Percentiles rank a stretch among this genome's conserved stretches.
Conservation (phyloP, 2,888 invertebrate genomes). For the Lasioglossum oenotherae region DNA sequence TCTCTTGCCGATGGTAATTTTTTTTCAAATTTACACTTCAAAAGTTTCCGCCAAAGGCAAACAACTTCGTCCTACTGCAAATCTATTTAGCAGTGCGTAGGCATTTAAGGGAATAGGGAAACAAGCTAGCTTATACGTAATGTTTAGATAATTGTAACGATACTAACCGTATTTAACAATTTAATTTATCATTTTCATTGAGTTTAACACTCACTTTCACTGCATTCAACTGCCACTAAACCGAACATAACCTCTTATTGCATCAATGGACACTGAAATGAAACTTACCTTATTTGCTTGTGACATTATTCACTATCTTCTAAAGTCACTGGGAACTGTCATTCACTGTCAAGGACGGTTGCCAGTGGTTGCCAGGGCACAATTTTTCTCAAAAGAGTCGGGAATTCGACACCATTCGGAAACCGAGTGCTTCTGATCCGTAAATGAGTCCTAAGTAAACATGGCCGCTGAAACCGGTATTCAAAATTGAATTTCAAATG, state of each 20-base stretch:
- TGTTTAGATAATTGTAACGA: background rate
- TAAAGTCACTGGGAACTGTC: background rate
- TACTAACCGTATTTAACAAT: background rate
- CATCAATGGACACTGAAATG: background rate
- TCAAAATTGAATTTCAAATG: background rate
- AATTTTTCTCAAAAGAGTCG: background rate
- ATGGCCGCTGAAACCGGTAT: background rate
- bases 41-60: background rate
- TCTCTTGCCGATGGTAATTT: background rate
- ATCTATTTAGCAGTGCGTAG: background rate
- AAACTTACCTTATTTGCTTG: background rate
- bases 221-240: background rate
- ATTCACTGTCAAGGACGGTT: background rate
- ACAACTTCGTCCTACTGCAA: background rate
- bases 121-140: background rate
- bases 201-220: background rate
- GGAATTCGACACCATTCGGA: background rate
- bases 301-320: background rate
- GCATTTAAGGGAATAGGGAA: background rate
- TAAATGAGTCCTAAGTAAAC: background rate
- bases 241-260: background rate
- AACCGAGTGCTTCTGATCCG: background rate
- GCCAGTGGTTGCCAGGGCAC: background rate
- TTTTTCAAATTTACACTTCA: background rate
- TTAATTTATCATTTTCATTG: background rate